phyloP scores from a whole-genome alignment of 2,113 vertebrate genomes.

The Melanotaenia duboulayi region DNA sequence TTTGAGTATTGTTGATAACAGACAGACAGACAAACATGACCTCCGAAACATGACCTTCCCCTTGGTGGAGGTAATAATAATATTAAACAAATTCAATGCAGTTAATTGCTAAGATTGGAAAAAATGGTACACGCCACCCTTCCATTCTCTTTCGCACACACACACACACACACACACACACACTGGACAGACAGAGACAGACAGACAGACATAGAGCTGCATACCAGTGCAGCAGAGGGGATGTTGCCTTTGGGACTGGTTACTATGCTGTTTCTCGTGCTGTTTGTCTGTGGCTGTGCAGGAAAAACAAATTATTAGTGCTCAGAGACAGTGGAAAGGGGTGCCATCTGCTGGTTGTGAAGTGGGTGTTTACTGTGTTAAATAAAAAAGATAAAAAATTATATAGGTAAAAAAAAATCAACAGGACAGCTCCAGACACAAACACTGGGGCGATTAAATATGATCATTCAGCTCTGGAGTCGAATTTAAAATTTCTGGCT shows the following conservation, averaged over 20 bases:
- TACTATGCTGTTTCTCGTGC: conserved; percentile 93
- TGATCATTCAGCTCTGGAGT: background rate
- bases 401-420: conserved; percentile 15
- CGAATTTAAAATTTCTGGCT: background rate
- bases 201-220: conserved; percentile 57
- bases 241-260: conserved; percentile 93
- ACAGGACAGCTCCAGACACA: background rate
- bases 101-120: background rate
- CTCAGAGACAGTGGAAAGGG: conserved; percentile 9
- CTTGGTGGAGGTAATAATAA: too few relatives aligned
- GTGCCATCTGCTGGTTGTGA: conserved; percentile 29
- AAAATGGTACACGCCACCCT: conserved; percentile 10
- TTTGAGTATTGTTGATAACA: too few relatives aligned
- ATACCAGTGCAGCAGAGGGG: conserved; percentile 92
- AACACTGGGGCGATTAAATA: background rate
- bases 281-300: conserved; percentile 92
- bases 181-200: conserved; percentile 19
- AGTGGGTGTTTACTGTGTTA: conserved; percentile 25
- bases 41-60: too few relatives aligned
- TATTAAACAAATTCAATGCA: background rate
- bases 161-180: conserved; percentile 17
- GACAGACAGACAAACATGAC: too few relatives aligned
- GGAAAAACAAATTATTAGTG: conserved; percentile 71
- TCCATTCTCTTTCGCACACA: background rate
- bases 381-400: background rate